Base-by-base conservation (phyloP, 2,113 vertebrate species). In the Nyctibius bracteatus region DNA sequence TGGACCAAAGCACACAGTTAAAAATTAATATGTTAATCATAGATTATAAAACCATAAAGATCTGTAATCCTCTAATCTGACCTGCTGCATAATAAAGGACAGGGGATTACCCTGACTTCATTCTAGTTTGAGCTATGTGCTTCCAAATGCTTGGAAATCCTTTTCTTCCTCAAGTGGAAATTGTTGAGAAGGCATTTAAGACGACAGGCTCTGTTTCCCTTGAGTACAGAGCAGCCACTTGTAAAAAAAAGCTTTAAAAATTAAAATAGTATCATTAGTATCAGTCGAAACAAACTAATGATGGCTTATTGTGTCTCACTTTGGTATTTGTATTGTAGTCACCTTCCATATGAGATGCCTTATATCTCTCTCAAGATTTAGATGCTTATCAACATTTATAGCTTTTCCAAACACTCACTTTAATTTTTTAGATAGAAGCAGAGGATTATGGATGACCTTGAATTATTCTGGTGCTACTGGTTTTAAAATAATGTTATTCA, bases 41-140 rank as follows among this genome's bases (percentile, higher is more conserved):
- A 90, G 79, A 94, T 92, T 95, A 91, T 65, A 86, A 83, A 92
- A 30, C 23, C 37, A 70, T 58, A 51, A 88, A 83, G 71, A 83
- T 73, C 58, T 46, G 37, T 81, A 87, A 92, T 91, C 68, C 81
- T 82, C 58, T 95, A 82, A 96, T 92, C 70, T 87, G 88, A 83
- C 51, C 63, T 74, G 47, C 68, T 70, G 35, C 41, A 70, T 83
- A 86, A 94, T 77, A 86, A 90, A 94, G 80, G 79, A 90, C 28
- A 80, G 58, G 74, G 72, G 83, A 94, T 94, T 92, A 92, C 33
- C 23, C 31, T 83, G 67, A 73, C 43, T 94, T 86, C 39, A 66
- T 78, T 88, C 59, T 63, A 67, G 62, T 59, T 90, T 65, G 47
- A 94, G n/a, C 62, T 81, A 62, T 70, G 51, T 46, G 33, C n/a